These are phyloP conservation scores for Phyllotreta striolata DNA, from an alignment of 2,888 invertebrate species.

Conservation along the genomic window DNA sequence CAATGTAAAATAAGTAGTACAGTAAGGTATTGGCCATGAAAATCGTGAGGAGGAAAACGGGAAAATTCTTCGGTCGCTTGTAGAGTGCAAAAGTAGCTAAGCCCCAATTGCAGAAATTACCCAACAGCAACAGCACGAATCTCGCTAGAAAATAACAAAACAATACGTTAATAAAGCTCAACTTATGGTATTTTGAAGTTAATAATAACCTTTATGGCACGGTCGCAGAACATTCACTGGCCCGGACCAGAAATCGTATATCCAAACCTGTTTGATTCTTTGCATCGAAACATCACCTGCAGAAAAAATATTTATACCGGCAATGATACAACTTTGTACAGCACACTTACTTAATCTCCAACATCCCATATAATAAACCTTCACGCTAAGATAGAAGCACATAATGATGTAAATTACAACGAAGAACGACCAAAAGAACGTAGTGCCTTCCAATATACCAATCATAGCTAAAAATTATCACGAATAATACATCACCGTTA, in stretches of 20 bases:
- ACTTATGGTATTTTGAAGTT: slow-evolving; percentile 16
- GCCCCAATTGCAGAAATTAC: slow-evolving; percentile 70
- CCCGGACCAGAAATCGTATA: slow-evolving; percentile 60
- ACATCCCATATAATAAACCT: slow-evolving; percentile 79
- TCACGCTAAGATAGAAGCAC: slow-evolving; percentile 72
- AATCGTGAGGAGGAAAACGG: slow-evolving; percentile 78
- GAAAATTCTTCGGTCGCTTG: slow-evolving; percentile 75
- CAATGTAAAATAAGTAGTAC: slow-evolving; percentile 81
- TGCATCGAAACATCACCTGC: slow-evolving; percentile 51
- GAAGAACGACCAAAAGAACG: slow-evolving; percentile 77
- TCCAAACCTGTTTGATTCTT: slow-evolving; percentile 49
- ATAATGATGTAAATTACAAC: slow-evolving; percentile 72
- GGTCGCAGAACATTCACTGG: slow-evolving; percentile 60
- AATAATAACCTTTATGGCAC: slow-evolving; percentile 55
- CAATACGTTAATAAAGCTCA: slow-evolving; percentile 39
- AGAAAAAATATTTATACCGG: slow-evolving; percentile 34
- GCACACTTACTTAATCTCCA: slow-evolving; percentile 69
- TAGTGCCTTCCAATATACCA: slow-evolving; percentile 72
- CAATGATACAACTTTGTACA: neutral
- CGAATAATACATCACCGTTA: neutral
- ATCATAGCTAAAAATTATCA: slow-evolving; percentile 64
- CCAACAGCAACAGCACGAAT: slow-evolving; percentile 67
- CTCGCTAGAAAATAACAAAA: slow-evolving; percentile 57
- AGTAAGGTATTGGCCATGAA: slow-evolving; percentile 85
- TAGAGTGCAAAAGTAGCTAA: slow-evolving; percentile 72